Evolutionary conservation across 2,797 vertebrate species (phyloP).

Genomic region (Enteromius trimaculatus): DNA sequence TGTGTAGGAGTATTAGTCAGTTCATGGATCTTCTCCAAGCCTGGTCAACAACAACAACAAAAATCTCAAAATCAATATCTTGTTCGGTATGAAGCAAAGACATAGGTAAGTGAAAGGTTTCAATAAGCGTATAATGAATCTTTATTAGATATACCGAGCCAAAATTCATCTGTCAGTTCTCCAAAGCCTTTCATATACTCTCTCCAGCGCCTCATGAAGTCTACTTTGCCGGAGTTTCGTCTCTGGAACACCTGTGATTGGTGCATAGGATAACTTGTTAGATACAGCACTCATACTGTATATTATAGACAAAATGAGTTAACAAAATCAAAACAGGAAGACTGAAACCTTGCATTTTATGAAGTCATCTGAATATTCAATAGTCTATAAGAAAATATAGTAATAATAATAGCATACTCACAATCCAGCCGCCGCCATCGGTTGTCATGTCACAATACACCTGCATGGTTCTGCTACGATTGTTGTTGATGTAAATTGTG

Average conservation of each 20-base stretch:
- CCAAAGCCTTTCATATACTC: slow-evolving; percentile 89
- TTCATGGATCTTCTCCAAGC: slow-evolving; percentile 87
- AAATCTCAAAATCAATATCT: background rate
- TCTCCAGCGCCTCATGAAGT: slow-evolving; percentile 90
- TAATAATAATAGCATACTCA: slow-evolving; percentile 67
- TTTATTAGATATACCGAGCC: slow-evolving; percentile 78
- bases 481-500: slow-evolving; percentile 79
- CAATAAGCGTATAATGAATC: background rate
- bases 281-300: background rate
- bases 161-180: slow-evolving; percentile 86
- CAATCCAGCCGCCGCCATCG: slow-evolving; percentile 86
- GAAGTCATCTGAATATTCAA: background rate
- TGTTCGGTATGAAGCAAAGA: background rate
- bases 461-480: slow-evolving; percentile 75
- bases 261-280: background rate
- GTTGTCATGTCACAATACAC: slow-evolving; percentile 90
- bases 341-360: background rate
- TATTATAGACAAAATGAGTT: background rate
- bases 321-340: background rate
- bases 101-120: background rate
- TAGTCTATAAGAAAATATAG: background rate
- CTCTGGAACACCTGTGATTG: slow-evolving; percentile 86
- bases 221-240: slow-evolving; percentile 80
- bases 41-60: slow-evolving; percentile 64
- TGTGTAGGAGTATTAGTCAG: slow-evolving; percentile 80